Evolutionary conservation across 2,113 vertebrate genomes (phyloP), one percentile per base, ranked within the genome.

Genomic region (Lontra canadensis): DNA sequence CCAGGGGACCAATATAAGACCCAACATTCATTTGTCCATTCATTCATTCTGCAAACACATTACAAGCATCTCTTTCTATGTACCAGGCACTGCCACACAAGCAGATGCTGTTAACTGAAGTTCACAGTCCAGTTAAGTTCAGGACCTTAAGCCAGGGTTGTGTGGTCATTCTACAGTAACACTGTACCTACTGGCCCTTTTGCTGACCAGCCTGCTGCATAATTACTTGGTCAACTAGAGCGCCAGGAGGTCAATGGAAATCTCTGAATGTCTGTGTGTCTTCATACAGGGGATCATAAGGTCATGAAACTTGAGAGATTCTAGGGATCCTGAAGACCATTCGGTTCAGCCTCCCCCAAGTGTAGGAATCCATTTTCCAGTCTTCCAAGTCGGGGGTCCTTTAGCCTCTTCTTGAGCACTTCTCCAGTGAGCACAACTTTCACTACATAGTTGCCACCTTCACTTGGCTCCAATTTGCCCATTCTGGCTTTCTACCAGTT

Each of bases 301-400:
- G 12, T 71, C 25, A 82, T 71, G 88, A 92, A 93, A 93, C 67
- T 83, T 93, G 78, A 93, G 6, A 87, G 36, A 92, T 74, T 31
- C 86, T 49, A 52, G 29, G 42, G 31, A 81, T 94, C 36, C 81
- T 92, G 9, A 96, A 86, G 80, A 82, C 26, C 21, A 23, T 82
- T 65, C 85, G 59, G 26, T 95, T 95, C 36, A 63, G 67, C 29
- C 26, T 90, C 21, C 21, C 26, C 14, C 13, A 29, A 69, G 36
- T 36, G 29, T 2, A 92, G 34, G 23, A 97, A 90, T 79, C 42
- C 17, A 42, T 36, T 87, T 93, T 65, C 7, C 65, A 90, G 73
- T 69, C 31, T 79, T 83, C 23, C 86, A 59, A 11, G 42, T 14
- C 18, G 47, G 10, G 63, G 7, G 17, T 13, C n/a, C 71, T 71